A percentile compares a stretch with the other conserved stretches of the same genome.
Conservation (phyloP, 2,797 vertebrate genomes). For the Anableps anableps region DNA sequence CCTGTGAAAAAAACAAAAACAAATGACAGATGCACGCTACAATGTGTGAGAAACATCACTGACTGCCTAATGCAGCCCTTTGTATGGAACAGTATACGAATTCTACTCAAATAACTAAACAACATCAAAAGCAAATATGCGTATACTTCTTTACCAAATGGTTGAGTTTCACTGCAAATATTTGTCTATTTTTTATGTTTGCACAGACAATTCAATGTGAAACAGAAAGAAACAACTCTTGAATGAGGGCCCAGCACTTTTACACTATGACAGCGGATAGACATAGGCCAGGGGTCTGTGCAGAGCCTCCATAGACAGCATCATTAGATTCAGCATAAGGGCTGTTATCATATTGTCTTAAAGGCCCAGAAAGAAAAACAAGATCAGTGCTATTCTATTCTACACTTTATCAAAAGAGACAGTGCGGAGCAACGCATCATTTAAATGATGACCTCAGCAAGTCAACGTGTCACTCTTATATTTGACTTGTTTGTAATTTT, state of each 20-base stretch:
- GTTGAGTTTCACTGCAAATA: slow-evolving; percentile 36
- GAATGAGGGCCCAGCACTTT: slow-evolving; percentile 49
- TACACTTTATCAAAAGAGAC: slow-evolving; percentile 9
- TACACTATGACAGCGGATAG: slow-evolving; percentile 31
- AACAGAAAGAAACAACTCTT: slow-evolving; percentile 44
- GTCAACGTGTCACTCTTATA: background rate
- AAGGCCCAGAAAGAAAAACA: slow-evolving; percentile 64
- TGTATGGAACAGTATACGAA: slow-evolving; percentile 42
- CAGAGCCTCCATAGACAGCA: slow-evolving; percentile 60
- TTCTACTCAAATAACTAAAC: slow-evolving; percentile 39
- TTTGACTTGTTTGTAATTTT: slow-evolving; percentile 42
- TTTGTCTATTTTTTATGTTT: slow-evolving; percentile 21
- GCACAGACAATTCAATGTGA: slow-evolving; percentile 38
- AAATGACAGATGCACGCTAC: slow-evolving; percentile 53
- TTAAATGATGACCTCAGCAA: slow-evolving; percentile 3
- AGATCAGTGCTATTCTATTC: slow-evolving; percentile 7
- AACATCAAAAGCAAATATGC: slow-evolving; percentile 55
- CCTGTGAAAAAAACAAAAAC: slow-evolving; percentile 46
- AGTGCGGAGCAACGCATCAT: background rate
- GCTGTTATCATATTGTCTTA: slow-evolving; percentile 69
- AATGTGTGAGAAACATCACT: slow-evolving; percentile 42
- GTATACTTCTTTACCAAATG: slow-evolving; percentile 44
- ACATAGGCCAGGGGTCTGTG: slow-evolving; percentile 52
- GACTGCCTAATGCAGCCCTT: slow-evolving; percentile 49
- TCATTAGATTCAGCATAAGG: slow-evolving; percentile 65